Conservation (phyloP, 2,797 vertebrate genomes). For the Jordanella pulchra region DNA sequence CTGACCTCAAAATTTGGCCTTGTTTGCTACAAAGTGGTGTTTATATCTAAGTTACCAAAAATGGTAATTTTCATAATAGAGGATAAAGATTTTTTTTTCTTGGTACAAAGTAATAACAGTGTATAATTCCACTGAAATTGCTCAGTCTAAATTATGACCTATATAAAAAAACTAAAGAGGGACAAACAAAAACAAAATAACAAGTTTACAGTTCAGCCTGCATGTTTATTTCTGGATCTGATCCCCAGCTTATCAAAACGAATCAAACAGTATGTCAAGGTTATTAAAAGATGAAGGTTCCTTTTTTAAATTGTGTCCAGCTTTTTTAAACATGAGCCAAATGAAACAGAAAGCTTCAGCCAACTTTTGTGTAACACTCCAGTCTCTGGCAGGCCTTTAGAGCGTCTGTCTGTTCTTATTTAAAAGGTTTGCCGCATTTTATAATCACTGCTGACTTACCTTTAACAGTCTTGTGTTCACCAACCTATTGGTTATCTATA, state of each 20-base stretch:
- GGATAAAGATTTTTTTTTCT: neutral
- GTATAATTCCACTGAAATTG: slow-evolving; percentile 10
- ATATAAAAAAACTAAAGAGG: neutral
- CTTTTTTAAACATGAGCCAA: slow-evolving; percentile 7
- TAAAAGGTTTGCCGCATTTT: slow-evolving; percentile 2
- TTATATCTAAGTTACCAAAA: too few relatives aligned
- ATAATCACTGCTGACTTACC: neutral
- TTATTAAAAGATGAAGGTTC: slow-evolving; percentile 15
- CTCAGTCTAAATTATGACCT: slow-evolving; percentile 7
- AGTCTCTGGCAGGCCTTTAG: slow-evolving; percentile 4
- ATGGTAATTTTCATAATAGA: too few relatives aligned
- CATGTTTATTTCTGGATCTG: neutral
- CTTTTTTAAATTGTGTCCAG: slow-evolving; percentile 17
- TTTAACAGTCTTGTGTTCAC: neutral
- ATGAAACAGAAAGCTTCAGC: slow-evolving; percentile 12
- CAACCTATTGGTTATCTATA: neutral
- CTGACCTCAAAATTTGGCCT: too few relatives aligned
- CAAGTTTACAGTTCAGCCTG: slow-evolving; percentile 7
- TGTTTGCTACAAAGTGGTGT: too few relatives aligned
- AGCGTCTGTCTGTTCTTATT: slow-evolving; percentile 8
- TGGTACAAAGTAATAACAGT: slow-evolving; percentile 3
- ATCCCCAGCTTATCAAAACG: neutral
- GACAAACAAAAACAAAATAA: slow-evolving; percentile 1
- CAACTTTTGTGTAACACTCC: slow-evolving; percentile 10
- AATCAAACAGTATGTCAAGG: slow-evolving; percentile 12